A percentile compares a stretch with the other conserved stretches of the same genome.
Evolutionary conservation across 2,797 vertebrate genomes (phyloP).

Genomic region (Jordanella pulchra): DNA sequence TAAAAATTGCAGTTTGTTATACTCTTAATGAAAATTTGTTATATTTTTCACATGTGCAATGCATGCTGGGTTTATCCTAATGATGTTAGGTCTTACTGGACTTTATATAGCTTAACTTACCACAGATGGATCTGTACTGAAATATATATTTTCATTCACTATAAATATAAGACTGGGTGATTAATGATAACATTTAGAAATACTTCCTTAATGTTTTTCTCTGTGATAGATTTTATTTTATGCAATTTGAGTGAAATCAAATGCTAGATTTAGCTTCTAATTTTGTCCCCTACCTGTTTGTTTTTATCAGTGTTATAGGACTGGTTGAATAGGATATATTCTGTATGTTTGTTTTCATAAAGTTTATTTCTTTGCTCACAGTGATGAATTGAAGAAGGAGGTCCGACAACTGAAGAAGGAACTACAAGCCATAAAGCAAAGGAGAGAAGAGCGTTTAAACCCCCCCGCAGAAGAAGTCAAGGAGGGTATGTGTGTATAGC

Average conservation of each 20-base stretch:
- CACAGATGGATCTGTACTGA: background rate
- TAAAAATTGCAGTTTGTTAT: no score
- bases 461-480: conserved; percentile 74
- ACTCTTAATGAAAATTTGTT: no score
- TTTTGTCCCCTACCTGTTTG: conserved; percentile 6
- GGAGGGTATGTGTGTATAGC: conserved; percentile 79
- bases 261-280: conserved; percentile 10
- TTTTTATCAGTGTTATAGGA: conserved; percentile 2
- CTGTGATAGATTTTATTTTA: conserved; percentile 6
- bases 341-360: conserved; percentile 12
- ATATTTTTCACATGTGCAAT: no score
- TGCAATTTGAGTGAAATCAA: conserved; percentile 3
- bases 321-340: background rate
- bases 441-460: conserved; percentile 81
- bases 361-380: conserved; percentile 69
- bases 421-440: conserved; percentile 91
- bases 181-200: background rate
- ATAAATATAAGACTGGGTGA: background rate
- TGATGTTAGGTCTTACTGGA: no score
- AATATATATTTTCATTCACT: background rate
- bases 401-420: conserved; percentile 91
- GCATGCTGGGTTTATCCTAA: no score
- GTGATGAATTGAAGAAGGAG: conserved; percentile 94
- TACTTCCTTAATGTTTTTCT: background rate
- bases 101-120: no score